Base-by-base conservation (phyloP, 2,113 vertebrate genomes). In the Pedetes capensis region DNA sequence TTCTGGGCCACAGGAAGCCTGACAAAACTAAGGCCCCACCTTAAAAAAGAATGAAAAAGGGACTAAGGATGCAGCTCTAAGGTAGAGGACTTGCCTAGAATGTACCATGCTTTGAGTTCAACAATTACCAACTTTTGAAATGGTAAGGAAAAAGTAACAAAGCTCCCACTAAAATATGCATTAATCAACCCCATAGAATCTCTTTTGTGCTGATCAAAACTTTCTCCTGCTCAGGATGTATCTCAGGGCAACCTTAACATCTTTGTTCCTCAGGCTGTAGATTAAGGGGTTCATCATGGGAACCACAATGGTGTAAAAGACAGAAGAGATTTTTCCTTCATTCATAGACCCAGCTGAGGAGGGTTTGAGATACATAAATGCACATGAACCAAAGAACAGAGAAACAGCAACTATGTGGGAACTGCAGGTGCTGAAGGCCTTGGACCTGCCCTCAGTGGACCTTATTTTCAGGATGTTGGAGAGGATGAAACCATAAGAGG, bases 181-280 rank as follows among this genome's bases (percentile, higher is more conserved):
- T 17, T 74, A 75, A 29, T 27, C 32, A 27, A 63, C 9, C 29
- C 16, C 66, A 69, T 9, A 47, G 27, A 49, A 32, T 18, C 27
- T 17, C n/a, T 27, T 49, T 14, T 23, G 22, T 49, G 17, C 9
- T 37, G 9, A 18, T 44, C 5, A 79, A 76, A 55, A 55, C 20
- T 49, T 34, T 82, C 42, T 61, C 34, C 17, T 25, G 8, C 3
- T 55, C n/a, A 84, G 16, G 2, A 9, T 55, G 63, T 84, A 64
- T 66, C 29, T 92, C n/a, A 66, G 4, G 29, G 89, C 80, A 23
- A 27, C 1, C 84, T 94, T 94, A 79, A 96, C 64, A 79, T 94
- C 89, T 88, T 74, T 85, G 23, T 96, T 92, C 51, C 74, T 93
- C 42, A 93, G 71, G 7, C 91, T 93, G 13, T 93, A 93, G 10